phyloP scores from a whole-genome alignment of 2,797 vertebrate species.

The Coregonus suidteri region DNA sequence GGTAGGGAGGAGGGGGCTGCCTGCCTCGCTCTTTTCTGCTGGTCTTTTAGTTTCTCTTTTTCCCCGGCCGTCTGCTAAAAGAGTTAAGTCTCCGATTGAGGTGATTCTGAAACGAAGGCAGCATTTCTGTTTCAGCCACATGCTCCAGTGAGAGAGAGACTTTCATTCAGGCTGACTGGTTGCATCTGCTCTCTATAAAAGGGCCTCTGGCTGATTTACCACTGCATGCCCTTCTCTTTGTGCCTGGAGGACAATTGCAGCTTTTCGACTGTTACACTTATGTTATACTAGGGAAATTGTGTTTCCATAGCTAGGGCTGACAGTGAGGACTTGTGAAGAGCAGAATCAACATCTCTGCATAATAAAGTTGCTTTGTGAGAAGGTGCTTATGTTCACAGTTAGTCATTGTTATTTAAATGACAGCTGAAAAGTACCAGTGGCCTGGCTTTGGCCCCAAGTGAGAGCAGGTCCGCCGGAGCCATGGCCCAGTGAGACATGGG shows the following conservation, averaged over 20 bases:
- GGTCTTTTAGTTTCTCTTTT: neutral
- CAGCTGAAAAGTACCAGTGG: too few relatives aligned
- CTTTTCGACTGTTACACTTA: slow-evolving; percentile 45
- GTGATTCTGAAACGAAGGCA: slow-evolving; percentile 69
- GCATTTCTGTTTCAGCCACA: slow-evolving; percentile 66
- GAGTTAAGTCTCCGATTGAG: slow-evolving; percentile 68
- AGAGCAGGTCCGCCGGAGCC: too few relatives aligned
- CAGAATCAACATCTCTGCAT: too few relatives aligned
- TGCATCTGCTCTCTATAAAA: slow-evolving; percentile 66
- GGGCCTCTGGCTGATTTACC: slow-evolving; percentile 62
- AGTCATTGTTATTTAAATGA: too few relatives aligned
- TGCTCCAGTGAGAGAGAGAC: slow-evolving; percentile 59
- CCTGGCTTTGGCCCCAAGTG: too few relatives aligned
- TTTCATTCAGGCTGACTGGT: slow-evolving; percentile 64
- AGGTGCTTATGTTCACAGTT: too few relatives aligned
- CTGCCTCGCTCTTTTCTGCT: neutral
- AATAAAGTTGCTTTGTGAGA: too few relatives aligned
- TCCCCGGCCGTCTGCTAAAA: slow-evolving; percentile 63
- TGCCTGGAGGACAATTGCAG: slow-evolving; percentile 51
- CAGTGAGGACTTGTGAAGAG: too few relatives aligned
- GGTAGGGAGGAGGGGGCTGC: slow-evolving; percentile 26
- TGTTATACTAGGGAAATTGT: too few relatives aligned
- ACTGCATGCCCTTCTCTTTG: slow-evolving; percentile 41
- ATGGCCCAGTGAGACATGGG: too few relatives aligned
- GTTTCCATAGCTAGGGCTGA: too few relatives aligned